phyloP scores from a whole-genome alignment of 2,797 vertebrate genomes.

The Pipistrellus pygmaeus region DNA sequence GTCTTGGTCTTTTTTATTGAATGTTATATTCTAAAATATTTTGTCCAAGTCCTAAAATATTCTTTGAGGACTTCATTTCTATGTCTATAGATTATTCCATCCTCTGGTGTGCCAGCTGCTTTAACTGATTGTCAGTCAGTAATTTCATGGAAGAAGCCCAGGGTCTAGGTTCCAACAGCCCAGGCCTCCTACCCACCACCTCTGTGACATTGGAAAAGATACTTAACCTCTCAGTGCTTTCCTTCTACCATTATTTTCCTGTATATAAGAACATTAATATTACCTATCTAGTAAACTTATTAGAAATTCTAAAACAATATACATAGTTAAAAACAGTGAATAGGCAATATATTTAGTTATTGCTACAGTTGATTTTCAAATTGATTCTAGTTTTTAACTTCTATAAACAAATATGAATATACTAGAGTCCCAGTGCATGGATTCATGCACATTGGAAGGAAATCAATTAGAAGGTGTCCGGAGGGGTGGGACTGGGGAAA shows the following conservation, averaged over 20 bases:
- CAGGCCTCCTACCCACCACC: background rate
- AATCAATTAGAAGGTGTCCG: too few species aligned
- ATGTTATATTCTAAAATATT: background rate
- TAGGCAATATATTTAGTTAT: background rate
- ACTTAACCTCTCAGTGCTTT: background rate
- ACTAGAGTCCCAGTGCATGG: too few species aligned
- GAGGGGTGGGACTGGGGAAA: too few species aligned
- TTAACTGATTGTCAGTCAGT: background rate
- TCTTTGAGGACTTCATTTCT: background rate
- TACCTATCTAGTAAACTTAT: background rate
- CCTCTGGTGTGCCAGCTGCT: background rate
- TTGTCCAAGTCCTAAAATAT: background rate
- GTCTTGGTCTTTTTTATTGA: background rate
- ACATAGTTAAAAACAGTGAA: background rate
- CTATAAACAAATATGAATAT: constrained; percentile 5
- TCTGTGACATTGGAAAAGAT: background rate
- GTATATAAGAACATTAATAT: background rate
- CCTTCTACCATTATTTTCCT: background rate
- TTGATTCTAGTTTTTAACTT: background rate
- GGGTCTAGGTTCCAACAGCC: background rate
- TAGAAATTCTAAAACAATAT: background rate
- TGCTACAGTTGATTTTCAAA: constrained; percentile 16
- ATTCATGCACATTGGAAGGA: too few species aligned
- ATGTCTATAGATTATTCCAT: background rate
- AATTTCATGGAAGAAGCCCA: background rate